phyloP scores from a whole-genome alignment of 2,113 vertebrate species.

The Burhinus oedicnemus region DNA sequence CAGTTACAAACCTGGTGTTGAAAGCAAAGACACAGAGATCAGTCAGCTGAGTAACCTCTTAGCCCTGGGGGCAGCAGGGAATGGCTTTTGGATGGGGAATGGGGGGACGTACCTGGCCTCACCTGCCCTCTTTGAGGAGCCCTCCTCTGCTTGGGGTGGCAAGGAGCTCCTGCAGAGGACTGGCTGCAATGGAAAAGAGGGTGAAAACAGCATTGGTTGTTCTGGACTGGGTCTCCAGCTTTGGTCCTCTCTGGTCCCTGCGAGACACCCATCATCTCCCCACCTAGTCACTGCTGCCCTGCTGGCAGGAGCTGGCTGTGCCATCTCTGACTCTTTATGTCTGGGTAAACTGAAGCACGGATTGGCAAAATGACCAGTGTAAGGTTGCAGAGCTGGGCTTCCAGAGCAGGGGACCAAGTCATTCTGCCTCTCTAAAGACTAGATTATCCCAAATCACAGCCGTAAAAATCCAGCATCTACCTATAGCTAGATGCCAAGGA shows the following conservation, averaged over 20 bases:
- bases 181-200: neutral
- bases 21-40: neutral
- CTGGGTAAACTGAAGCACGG: neutral
- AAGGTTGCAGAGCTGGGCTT: neutral
- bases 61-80: neutral
- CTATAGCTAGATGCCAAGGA: neutral
- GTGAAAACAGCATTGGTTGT: accelerated
- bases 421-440: neutral
- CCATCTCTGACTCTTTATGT: neutral
- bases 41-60: neutral
- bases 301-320: neutral
- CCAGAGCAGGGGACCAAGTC: accelerated
- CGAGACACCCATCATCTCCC: neutral
- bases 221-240: neutral
- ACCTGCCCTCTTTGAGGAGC: neutral
- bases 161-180: neutral
- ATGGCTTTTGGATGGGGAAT: neutral
- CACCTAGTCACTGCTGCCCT: neutral
- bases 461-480: neutral
- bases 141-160: neutral
- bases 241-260: neutral
- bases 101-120: neutral
- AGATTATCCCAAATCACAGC: neutral
- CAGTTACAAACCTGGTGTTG: neutral
- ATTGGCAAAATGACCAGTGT: neutral